These are phyloP conservation scores for Nomada fabriciana DNA, from an alignment of 2,888 invertebrate genomes.

Conservation along the genomic window DNA sequence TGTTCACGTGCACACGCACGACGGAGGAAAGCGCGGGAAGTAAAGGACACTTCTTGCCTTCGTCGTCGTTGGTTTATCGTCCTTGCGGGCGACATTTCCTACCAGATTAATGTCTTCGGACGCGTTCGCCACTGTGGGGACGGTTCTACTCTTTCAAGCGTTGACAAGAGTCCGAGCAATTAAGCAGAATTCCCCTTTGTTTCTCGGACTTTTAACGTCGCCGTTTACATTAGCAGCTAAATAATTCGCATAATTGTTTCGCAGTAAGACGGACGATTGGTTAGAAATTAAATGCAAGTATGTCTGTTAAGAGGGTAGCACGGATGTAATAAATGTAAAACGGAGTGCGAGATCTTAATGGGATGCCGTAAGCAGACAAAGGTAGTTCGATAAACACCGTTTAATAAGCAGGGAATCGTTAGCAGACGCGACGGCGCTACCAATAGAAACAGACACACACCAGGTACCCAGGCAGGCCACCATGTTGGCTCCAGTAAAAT, in stretches of 20 bases:
- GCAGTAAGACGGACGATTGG: background rate
- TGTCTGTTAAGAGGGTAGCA: too few species aligned
- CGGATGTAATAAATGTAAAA: too few species aligned
- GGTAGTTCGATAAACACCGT: background rate
- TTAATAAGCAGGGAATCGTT: conserved; percentile 24
- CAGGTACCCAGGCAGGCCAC: background rate
- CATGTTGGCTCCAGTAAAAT: conserved; percentile 19
- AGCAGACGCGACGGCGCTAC: background rate
- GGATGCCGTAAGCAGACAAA: background rate
- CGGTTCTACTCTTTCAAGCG: background rate
- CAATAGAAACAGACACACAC: background rate
- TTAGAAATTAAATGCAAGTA: too few species aligned
- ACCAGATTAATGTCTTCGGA: conserved; percentile 47
- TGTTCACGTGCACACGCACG: conserved; percentile 24
- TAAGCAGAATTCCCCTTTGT: conserved; percentile 23
- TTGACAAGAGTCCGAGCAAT: conserved; percentile 18
- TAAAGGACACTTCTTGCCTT: conserved; percentile 46
- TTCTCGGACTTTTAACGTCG: background rate
- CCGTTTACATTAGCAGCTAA: background rate
- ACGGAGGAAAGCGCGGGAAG: conserved; percentile 28
- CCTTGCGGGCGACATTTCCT: conserved; percentile 36
- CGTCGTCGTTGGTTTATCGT: conserved; percentile 40
- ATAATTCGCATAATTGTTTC: background rate
- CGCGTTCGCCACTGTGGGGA: background rate
- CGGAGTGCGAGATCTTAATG: background rate